Conservation (phyloP, 1,140 invertebrate genomes). For the Drosophila arawakana region DNA sequence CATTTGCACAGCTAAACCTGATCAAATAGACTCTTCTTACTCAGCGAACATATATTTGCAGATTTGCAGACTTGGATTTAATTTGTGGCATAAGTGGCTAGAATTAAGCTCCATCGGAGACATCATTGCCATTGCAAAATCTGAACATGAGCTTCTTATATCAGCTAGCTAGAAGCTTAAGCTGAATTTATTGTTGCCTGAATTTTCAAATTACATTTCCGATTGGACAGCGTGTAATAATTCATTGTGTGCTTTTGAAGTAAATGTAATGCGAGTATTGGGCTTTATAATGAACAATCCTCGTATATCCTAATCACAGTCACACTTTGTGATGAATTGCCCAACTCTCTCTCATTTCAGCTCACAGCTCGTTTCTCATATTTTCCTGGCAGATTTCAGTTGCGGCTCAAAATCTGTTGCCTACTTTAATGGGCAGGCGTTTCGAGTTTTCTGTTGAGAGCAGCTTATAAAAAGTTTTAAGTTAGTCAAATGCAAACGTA, state of each 20-base stretch:
- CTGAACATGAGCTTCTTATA: constrained; percentile 25
- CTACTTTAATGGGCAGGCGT: constrained; percentile 35
- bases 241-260: constrained; percentile 19
- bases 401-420: constrained; percentile 17
- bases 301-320: constrained; percentile 19
- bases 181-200: constrained; percentile 44
- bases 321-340: constrained; percentile 41
- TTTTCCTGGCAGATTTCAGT: constrained; percentile 8
- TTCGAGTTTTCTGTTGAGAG: not conserved
- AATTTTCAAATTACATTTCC: constrained; percentile 38
- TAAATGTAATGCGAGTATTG: constrained; percentile 21
- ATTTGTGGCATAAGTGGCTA: constrained; percentile 56
- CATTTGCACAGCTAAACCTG: constrained; percentile 46
- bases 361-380: constrained; percentile 32
- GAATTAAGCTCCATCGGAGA: constrained; percentile 28
- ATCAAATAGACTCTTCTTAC: constrained; percentile 33
- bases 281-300: constrained; percentile 19
- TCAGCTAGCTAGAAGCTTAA: not conserved
- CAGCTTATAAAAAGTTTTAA: not conserved
- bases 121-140: constrained; percentile 34
- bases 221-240: constrained; percentile 31
- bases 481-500: not conserved
- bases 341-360: not conserved
- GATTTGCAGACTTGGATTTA: constrained; percentile 59
- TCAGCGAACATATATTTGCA: constrained; percentile 7